Percentiles rank a stretch among this genome's conserved stretches.
phyloP scores from a whole-genome alignment of 2,888 invertebrate species.

The Uloborus plumipes region DNA sequence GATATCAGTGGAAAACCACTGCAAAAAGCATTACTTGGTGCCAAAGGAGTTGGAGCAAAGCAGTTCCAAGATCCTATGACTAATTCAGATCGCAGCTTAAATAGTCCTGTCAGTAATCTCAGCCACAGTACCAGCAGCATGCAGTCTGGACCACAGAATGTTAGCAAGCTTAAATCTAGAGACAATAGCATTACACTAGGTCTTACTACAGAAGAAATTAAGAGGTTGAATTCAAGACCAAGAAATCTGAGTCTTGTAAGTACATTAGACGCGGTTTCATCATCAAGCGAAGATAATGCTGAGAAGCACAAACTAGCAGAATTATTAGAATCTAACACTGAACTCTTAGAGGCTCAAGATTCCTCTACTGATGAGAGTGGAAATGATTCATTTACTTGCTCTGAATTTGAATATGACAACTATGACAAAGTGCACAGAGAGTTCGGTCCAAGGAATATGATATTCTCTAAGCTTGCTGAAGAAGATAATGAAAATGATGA shows the following conservation, averaged over 20 bases:
- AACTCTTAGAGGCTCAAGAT: constrained; percentile 70
- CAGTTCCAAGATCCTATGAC: constrained; percentile 77
- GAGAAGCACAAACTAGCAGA: constrained; percentile 69
- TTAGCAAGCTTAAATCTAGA: constrained; percentile 55
- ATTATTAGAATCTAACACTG: constrained; percentile 70
- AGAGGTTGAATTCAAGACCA: constrained; percentile 87
- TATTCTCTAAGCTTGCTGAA: constrained; percentile 75
- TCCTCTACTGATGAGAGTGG: constrained; percentile 63
- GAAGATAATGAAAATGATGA: constrained; percentile 70
- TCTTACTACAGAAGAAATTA: constrained; percentile 92
- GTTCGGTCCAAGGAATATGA: constrained; percentile 74
- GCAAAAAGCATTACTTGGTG: constrained; percentile 88
- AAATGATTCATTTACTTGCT: constrained; percentile 94
- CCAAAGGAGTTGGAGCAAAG: constrained; percentile 78
- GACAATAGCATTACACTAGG: constrained; percentile 80
- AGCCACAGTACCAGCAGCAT: constrained; percentile 80
- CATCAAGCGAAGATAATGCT: constrained; percentile 74
- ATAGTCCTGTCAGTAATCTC: constrained; percentile 90
- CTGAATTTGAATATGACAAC: constrained; percentile 95
- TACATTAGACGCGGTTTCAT: constrained; percentile 93
- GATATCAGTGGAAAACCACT: constrained; percentile 94
- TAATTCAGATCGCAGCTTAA: constrained; percentile 90
- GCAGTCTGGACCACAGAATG: constrained; percentile 67
- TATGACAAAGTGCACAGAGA: constrained; percentile 71
- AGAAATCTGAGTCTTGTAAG: constrained; percentile 91